A percentile compares a stretch with the other conserved stretches of the same genome.
These are phyloP conservation scores for Chunga burmeisteri DNA, from an alignment of 2,113 vertebrate genomes.

Conservation along the genomic window DNA sequence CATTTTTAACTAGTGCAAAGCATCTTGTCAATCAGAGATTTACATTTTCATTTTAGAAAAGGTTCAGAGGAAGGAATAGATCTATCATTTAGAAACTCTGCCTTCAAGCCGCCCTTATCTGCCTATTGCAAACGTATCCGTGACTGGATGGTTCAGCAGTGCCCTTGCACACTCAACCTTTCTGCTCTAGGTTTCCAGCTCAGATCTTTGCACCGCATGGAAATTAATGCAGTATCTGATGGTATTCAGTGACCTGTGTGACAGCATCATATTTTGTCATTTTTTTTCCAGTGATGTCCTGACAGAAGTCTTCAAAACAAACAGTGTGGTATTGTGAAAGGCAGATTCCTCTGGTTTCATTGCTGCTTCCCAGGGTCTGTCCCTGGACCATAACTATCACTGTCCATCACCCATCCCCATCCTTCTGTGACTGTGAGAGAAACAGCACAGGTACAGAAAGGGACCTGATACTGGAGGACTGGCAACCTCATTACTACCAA, in stretches of 20 bases:
- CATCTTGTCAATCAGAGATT: neutral
- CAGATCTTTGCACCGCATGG: neutral
- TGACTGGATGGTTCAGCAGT: neutral
- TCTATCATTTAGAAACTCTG: neutral
- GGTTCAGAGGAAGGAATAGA: neutral
- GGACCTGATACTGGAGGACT: rapidly evolving
- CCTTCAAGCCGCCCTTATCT: neutral
- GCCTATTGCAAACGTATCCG: neutral
- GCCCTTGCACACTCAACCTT: neutral
- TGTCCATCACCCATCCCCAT: neutral
- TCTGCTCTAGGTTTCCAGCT: neutral
- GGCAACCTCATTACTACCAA: neutral
- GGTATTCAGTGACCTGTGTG: neutral
- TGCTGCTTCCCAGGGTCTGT: neutral
- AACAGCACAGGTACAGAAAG: neutral
- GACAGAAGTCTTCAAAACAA: neutral
- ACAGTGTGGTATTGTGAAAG: neutral
- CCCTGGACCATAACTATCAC: too few relatives aligned
- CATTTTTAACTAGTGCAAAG: neutral
- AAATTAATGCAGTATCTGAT: neutral
- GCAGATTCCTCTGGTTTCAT: neutral
- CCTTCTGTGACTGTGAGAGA: neutral
- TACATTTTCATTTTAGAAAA: neutral
- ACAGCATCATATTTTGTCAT: neutral
- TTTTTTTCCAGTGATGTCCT: neutral